phyloP scores from a whole-genome alignment of 2,888 invertebrate genomes.

The Agonopterix subpropinquella region DNA sequence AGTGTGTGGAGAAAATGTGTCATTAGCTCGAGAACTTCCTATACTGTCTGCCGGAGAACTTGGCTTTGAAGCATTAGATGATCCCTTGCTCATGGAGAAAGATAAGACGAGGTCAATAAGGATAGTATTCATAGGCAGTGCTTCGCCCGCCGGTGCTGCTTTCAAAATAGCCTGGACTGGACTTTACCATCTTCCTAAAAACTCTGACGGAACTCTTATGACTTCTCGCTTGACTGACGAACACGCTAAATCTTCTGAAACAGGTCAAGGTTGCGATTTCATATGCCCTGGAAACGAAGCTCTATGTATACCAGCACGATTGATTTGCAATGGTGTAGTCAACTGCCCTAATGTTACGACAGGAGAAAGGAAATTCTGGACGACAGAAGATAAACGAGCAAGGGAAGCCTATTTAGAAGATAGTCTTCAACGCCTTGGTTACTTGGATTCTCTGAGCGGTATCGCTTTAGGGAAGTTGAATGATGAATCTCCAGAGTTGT shows the following conservation, averaged over 20 bases:
- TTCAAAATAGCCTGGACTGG: constrained; percentile 95
- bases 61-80: constrained; percentile 75
- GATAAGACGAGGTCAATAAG: constrained; percentile 79
- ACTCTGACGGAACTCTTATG: constrained; percentile 86
- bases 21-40: constrained; percentile 85
- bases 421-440: constrained; percentile 76
- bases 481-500: constrained; percentile 87
- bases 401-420: constrained; percentile 76
- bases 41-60: constrained; percentile 87
- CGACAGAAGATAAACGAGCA: constrained; percentile 65
- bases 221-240: constrained; percentile 84
- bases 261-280: constrained; percentile 83
- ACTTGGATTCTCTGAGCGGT: constrained; percentile 62
- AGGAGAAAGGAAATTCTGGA: constrained; percentile 66
- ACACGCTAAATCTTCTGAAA: constrained; percentile 47
- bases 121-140: constrained; percentile 84
- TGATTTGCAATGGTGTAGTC: constrained; percentile 91
- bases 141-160: constrained; percentile 87
- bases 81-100: constrained; percentile 75
- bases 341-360: constrained; percentile 88
- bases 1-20: constrained; percentile 91
- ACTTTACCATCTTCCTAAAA: constrained; percentile 88
- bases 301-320: constrained; percentile 87
- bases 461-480: constrained; percentile 73
- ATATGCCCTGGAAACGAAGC: constrained; percentile 90